Conservation (phyloP, 2,888 invertebrate genomes). For the Cactoblastis cactorum region DNA sequence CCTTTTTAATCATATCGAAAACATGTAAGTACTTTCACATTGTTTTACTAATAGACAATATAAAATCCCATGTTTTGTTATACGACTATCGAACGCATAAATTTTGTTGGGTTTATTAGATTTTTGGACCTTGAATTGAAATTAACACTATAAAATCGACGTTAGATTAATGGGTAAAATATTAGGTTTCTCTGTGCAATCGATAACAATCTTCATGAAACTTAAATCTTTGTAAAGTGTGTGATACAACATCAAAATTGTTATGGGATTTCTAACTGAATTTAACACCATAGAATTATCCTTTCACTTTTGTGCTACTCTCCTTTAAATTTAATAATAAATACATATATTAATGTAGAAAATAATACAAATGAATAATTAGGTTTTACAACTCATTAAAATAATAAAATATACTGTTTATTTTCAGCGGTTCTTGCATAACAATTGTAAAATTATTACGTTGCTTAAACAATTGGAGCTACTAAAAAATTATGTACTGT, state of each 20-base stretch:
- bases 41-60: neutral
- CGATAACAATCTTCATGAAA: neutral
- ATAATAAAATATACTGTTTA: too few species aligned
- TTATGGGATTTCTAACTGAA: constrained; percentile 2
- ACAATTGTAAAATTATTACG: too few species aligned
- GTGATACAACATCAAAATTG: neutral
- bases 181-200: neutral
- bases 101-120: constrained; percentile 8
- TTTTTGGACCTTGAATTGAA: constrained; percentile 24
- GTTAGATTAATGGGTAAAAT: neutral
- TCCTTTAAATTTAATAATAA: too few species aligned
- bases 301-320: constrained; percentile 40
- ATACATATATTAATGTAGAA: constrained; percentile 11
- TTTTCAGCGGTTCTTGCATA: too few species aligned
- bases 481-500: too few species aligned
- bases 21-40: constrained; percentile 52
- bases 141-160: neutral
- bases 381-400: too few species aligned
- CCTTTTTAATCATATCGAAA: constrained; percentile 40
- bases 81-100: neutral
- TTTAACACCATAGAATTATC: constrained; percentile 15
- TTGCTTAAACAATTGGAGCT: too few species aligned
- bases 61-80: neutral
- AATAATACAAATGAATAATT: neutral
- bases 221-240: neutral